A percentile compares a stretch with the other conserved stretches of the same genome.
phyloP scores from a whole-genome alignment of 2,888 invertebrate species.

The Beris morrisii region DNA sequence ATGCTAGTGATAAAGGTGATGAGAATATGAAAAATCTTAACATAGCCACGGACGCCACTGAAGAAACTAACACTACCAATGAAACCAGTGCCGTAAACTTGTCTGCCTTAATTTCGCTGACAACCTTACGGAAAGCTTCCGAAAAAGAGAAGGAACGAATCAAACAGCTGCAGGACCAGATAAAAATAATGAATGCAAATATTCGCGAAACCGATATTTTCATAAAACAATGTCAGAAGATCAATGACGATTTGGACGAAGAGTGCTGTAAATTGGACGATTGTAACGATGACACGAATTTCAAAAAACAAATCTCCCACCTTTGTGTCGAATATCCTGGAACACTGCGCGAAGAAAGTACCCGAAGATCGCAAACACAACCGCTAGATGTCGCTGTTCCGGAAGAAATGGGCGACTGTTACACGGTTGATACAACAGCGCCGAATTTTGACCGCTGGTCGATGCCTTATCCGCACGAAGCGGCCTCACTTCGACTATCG shows the following conservation, averaged over 20 bases:
- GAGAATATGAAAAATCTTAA: no score
- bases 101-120: slow-evolving; percentile 4
- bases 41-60: background rate
- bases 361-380: background rate
- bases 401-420: background rate
- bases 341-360: background rate
- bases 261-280: slow-evolving; percentile 1
- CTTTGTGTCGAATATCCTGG: background rate
- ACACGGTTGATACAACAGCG: background rate
- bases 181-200: slow-evolving; percentile 15
- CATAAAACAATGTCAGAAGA: slow-evolving; percentile 13
- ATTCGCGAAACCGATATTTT: slow-evolving; percentile 7
- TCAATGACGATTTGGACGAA: slow-evolving; percentile 3
- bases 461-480: background rate
- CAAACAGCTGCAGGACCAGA: slow-evolving; percentile 4
- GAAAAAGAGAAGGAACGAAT: slow-evolving; percentile 12
- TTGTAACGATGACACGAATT: slow-evolving; percentile 1
- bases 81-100: background rate
- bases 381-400: no score
- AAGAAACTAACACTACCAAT: no score
- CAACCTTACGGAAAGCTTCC: background rate
- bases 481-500: no score
- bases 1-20: no score
- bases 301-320: background rate
- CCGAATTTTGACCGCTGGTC: slow-evolving; percentile 22